Percentiles rank a stretch among this genome's conserved stretches.
phyloP scores from a whole-genome alignment of 2,113 vertebrate genomes.

The Pelecanoides urinatrix region DNA sequence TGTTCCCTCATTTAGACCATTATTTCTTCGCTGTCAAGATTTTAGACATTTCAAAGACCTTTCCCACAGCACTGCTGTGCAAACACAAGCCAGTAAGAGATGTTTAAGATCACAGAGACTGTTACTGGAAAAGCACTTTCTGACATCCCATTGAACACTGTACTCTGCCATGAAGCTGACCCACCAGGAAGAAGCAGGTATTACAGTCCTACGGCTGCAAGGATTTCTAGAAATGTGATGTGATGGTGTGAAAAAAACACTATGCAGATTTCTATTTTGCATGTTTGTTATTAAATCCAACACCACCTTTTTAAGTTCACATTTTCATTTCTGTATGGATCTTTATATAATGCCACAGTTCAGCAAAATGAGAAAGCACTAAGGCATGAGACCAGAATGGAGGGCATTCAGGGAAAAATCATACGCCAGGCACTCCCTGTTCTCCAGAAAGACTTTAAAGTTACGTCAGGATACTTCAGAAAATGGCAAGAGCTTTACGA shows the following conservation, averaged over 20 bases:
- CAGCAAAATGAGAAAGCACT: neutral
- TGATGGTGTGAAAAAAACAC: neutral
- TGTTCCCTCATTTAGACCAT: neutral
- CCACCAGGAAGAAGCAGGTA: neutral
- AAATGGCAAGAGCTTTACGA: neutral
- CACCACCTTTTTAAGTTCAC: neutral
- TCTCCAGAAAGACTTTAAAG: neutral
- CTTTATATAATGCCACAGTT: neutral
- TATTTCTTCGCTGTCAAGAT: neutral
- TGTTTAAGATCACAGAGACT: neutral
- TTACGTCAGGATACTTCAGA: accelerated
- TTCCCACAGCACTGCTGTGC: neutral
- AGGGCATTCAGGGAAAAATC: neutral
- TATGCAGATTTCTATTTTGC: neutral
- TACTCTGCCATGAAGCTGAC: neutral
- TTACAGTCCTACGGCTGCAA: neutral
- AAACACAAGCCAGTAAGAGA: neutral
- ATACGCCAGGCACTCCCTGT: too few species aligned
- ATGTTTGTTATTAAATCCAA: neutral
- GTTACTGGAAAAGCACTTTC: neutral
- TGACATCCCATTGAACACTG: neutral
- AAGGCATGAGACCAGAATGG: neutral
- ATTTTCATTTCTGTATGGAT: neutral
- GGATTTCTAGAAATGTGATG: neutral
- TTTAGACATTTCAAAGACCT: neutral